phyloP scores from a whole-genome alignment of 2,888 invertebrate species.

The Hypomecis punctinalis region DNA sequence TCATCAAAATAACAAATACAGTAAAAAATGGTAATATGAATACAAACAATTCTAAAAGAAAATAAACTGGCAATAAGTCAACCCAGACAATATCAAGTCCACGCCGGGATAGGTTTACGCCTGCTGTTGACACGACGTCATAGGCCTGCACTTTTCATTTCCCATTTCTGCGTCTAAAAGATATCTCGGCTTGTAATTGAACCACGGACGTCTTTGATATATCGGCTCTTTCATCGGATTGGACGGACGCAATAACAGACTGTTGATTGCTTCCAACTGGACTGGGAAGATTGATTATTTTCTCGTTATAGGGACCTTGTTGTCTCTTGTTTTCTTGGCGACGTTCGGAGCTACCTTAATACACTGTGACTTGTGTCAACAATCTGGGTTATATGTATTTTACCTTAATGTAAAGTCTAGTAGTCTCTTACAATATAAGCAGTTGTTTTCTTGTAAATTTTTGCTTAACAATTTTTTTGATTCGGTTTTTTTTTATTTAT shows the following conservation, averaged over 20 bases:
- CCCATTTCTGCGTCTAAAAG: conserved; percentile 75
- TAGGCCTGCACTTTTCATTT: conserved; percentile 75
- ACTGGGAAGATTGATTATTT: conserved; percentile 83
- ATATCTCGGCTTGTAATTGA: conserved; percentile 82
- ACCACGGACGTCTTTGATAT: conserved; percentile 83
- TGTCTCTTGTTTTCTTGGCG: conserved; percentile 64
- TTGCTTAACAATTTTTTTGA: too few relatives aligned
- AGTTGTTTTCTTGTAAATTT: too few relatives aligned
- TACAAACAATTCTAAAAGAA: too few relatives aligned
- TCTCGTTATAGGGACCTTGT: conserved; percentile 68
- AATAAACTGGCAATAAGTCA: too few relatives aligned
- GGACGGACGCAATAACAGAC: conserved; percentile 83
- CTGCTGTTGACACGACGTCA: conserved; percentile 63
- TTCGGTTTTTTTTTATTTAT: too few relatives aligned
- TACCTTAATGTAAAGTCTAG: too few relatives aligned
- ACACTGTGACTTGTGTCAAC: conserved; percentile 14
- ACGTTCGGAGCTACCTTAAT: conserved; percentile 28
- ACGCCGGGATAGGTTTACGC: conserved; percentile 40
- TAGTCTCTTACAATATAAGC: too few relatives aligned
- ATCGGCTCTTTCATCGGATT: conserved; percentile 83
- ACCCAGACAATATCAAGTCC: conserved; percentile 47
- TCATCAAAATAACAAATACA: too few relatives aligned
- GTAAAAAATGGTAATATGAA: too few relatives aligned
- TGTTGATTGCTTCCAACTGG: conserved; percentile 84
- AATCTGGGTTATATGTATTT: neutral